Conservation (phyloP, 2,113 vertebrate genomes). For the Piprites chloris region DNA sequence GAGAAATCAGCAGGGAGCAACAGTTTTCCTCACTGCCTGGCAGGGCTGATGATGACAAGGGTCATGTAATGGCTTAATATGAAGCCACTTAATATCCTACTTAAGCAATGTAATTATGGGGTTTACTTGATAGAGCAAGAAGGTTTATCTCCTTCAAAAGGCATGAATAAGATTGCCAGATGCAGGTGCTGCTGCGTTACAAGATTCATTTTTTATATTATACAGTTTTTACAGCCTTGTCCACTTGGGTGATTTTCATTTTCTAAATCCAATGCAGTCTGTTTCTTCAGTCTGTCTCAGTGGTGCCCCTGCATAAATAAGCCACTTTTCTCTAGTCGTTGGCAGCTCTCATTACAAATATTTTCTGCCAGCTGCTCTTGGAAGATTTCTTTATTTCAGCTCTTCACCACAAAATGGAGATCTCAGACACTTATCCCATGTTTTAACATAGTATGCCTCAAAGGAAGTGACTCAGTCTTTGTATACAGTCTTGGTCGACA, state of each 20-base stretch:
- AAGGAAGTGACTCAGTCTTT: conserved; percentile 54
- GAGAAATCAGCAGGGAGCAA: conserved; percentile 49
- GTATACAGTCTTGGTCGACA: background rate
- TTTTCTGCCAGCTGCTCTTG: conserved; percentile 63
- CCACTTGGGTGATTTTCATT: conserved; percentile 48
- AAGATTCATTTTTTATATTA: conserved; percentile 18
- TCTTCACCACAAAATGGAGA: conserved; percentile 57
- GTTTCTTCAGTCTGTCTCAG: conserved; percentile 50
- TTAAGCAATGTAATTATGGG: conserved; percentile 58
- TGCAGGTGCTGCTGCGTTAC: conserved; percentile 30
- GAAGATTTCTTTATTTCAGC: conserved; percentile 63
- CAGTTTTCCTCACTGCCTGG: conserved; percentile 21
- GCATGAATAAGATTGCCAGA: conserved; percentile 35
- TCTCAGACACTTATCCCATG: conserved; percentile 35
- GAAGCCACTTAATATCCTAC: conserved; percentile 63
- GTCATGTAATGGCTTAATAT: conserved; percentile 59
- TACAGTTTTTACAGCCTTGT: conserved; percentile 40
- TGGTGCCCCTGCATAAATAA: conserved; percentile 57
- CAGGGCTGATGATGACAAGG: conserved; percentile 48
- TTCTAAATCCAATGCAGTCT: conserved; percentile 19
- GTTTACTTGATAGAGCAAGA: conserved; percentile 51
- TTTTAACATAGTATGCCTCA: conserved; percentile 38
- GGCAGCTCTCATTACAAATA: conserved; percentile 54
- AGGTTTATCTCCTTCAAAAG: conserved; percentile 48
- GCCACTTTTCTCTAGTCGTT: conserved; percentile 51